These are phyloP conservation scores for Drosophila neutralis DNA, from an alignment of 2,888 invertebrate species.

Conservation along the genomic window DNA sequence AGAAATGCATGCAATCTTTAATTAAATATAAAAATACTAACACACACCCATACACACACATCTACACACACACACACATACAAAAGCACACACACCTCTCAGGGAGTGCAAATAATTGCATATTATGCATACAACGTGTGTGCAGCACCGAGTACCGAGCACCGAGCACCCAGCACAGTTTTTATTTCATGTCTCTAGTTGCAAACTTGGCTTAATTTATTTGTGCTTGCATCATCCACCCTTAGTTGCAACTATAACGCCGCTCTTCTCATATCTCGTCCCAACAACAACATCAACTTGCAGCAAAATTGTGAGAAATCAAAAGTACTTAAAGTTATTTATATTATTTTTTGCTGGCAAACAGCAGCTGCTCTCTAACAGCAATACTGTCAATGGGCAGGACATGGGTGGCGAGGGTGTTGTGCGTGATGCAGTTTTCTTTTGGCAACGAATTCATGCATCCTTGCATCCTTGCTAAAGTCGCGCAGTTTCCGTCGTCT, in stretches of 20 bases:
- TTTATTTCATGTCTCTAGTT: constrained; percentile 28
- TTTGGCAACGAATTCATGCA: constrained; percentile 32
- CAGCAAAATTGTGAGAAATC: constrained; percentile 69
- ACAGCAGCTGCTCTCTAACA: constrained; percentile 24
- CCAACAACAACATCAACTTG: constrained; percentile 47
- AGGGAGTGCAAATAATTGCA: constrained; percentile 57
- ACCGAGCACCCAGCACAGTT: constrained; percentile 1
- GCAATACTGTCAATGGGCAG: neutral
- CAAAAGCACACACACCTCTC: neutral
- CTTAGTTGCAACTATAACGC: constrained; percentile 35
- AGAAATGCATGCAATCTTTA: constrained; percentile 52
- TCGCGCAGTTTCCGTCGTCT: constrained; percentile 14
- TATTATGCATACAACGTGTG: constrained; percentile 60
- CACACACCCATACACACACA: neutral
- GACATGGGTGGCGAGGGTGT: neutral
- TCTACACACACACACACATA: neutral
- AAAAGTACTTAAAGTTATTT: constrained; percentile 66
- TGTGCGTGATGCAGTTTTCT: constrained; percentile 2
- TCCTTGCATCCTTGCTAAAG: constrained; percentile 21
- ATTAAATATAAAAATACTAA: constrained; percentile 65
- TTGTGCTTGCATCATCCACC: constrained; percentile 38
- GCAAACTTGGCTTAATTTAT: constrained; percentile 51
- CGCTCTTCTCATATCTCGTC: constrained; percentile 9
- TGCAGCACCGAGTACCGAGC: constrained; percentile 2
- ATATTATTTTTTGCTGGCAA: constrained; percentile 50